Evolutionary conservation across 2,113 vertebrate species (phyloP).

Genomic region (Bettongia penicillata): DNA sequence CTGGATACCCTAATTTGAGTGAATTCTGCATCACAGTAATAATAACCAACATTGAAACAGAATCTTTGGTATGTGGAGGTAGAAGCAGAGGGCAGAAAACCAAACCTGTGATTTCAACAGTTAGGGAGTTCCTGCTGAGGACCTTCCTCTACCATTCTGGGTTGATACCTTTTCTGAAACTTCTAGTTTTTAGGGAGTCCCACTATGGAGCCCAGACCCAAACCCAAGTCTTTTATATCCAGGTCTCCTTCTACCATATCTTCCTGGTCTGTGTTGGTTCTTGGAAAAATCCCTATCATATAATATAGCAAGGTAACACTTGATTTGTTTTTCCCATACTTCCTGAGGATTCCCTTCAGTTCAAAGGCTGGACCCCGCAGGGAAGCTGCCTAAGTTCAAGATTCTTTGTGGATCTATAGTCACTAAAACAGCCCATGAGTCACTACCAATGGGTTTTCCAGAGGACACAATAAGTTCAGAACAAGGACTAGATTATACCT

Average conservation of each 20-base stretch:
- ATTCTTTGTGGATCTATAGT: not conserved
- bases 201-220: not conserved
- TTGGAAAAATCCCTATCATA: not conserved
- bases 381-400: not conserved
- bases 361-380: not conserved
- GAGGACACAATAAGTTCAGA: not conserved
- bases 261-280: not conserved
- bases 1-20: not conserved
- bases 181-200: not conserved
- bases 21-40: not conserved
- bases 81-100: not conserved
- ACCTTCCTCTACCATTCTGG: not conserved
- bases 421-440: not conserved
- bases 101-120: not conserved
- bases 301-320: not conserved
- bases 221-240: not conserved
- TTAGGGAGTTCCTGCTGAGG: not conserved
- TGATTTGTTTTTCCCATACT: not conserved
- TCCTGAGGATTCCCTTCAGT: not conserved
- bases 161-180: not conserved
- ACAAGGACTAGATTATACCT: not conserved
- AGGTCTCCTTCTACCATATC: not conserved
- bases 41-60: not conserved
- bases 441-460: not conserved
- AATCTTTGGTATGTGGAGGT: not conserved